Base-by-base conservation (phyloP, 2,888 invertebrate genomes). In the Andrena marginata region DNA sequence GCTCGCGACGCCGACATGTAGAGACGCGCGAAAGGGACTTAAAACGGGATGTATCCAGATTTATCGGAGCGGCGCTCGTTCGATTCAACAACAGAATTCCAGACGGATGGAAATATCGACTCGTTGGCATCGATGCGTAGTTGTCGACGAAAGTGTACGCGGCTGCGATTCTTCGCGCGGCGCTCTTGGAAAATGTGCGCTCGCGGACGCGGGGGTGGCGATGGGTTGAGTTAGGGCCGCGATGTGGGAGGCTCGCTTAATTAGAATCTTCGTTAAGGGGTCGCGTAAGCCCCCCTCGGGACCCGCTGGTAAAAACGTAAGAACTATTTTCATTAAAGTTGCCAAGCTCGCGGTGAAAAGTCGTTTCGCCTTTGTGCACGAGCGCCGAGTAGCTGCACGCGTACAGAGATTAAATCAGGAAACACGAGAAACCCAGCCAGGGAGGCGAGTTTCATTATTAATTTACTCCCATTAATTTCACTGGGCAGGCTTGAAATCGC, bases 311-410 rank as follows among this genome's bases (percentile, higher is more conserved):
- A 90, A 92, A 91, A 92, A 92, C 90, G 91, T 90, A 91, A 90
- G 87, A 92, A 92, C 91, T 92, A 92, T 92, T 92, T 92, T 91
- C 91, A 92, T 92, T 92, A 91, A 91, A 91, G 89, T 92, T 91
- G 85, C 82, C 85, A 73, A 86, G 87, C 86, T 85, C 85, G 85
- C 82, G 82, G 80, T 85, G 87, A 85, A 90, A 89, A 90, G 89
- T 87, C 86, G 69, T 86, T 87, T 77, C 82, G 85, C 89, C 85
- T 87, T 86, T 86, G 84, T 86, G 71, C 82, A 67, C 78, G 80
- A 85, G 77, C 78, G 69, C 80, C 75, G 85, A 87, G 87, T 85
- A 71, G 81, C 88, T 80, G 76, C 20, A 51, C 76, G 83, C 87
- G 88, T 80, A 85, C 85, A 85, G 83, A 86, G 88, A 88, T 88